phyloP scores from a whole-genome alignment of 2,888 invertebrate species.

The Steinernema scapterisci region DNA sequence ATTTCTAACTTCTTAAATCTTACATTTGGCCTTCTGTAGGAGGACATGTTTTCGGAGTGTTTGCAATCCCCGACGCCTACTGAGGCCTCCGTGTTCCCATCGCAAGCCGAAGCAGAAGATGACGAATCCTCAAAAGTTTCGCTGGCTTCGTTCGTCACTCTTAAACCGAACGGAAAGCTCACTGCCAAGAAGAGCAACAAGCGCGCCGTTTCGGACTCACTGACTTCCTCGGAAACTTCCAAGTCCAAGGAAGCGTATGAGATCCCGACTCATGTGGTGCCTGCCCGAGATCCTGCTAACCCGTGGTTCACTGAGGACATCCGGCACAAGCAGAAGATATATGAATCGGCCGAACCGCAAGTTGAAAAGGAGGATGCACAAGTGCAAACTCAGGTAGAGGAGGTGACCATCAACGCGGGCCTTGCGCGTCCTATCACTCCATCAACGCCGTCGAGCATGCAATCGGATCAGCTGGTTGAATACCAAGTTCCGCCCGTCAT shows the following conservation, averaged over 20 bases:
- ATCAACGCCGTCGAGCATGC: background rate
- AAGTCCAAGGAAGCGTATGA: background rate
- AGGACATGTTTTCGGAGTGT: background rate
- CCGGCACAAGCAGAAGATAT: slow-evolving; percentile 14
- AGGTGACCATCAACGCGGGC: background rate
- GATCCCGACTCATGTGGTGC: background rate
- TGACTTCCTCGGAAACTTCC: background rate
- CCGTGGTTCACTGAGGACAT: slow-evolving; percentile 13
- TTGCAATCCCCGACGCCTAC: no score
- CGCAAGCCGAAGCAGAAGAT: background rate
- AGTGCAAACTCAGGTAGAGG: background rate
- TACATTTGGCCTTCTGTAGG: background rate
- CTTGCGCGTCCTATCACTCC: background rate
- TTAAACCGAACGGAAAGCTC: background rate
- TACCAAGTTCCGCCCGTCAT: background rate
- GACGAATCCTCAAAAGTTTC: background rate
- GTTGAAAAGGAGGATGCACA: background rate
- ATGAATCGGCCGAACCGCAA: background rate
- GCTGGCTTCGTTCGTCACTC: background rate
- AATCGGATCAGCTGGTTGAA: slow-evolving; percentile 5
- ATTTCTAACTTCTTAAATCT: background rate
- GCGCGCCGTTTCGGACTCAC: background rate
- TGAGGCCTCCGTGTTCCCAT: background rate
- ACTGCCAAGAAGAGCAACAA: background rate
- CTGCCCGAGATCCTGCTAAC: background rate